phyloP scores from a whole-genome alignment of 1,140 invertebrate species.

The Hylaeus anthracinus region DNA sequence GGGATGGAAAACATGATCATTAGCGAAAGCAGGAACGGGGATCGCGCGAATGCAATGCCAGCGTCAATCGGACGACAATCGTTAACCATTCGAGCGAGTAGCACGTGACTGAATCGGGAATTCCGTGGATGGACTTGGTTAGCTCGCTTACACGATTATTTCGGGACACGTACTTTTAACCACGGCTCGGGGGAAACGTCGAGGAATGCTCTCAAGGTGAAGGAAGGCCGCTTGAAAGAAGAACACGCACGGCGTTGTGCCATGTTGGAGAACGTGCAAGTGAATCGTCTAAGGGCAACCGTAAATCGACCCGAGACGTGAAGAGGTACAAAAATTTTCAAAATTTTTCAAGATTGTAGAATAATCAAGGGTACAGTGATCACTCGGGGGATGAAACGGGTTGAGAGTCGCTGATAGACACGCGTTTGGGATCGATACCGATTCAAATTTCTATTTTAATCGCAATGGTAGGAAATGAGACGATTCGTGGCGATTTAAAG shows the following conservation, averaged over 20 bases:
- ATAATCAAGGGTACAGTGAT: too few species aligned
- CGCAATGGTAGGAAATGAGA: not conserved
- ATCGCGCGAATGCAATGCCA: slow-evolving; percentile 35
- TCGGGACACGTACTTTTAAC: slow-evolving; percentile 47
- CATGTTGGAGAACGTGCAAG: too few species aligned
- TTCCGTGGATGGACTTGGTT: slow-evolving; percentile 29
- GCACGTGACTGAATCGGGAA: slow-evolving; percentile 44
- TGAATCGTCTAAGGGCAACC: too few species aligned
- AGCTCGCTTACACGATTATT: slow-evolving; percentile 46
- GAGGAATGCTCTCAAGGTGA: slow-evolving; percentile 19
- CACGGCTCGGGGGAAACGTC: slow-evolving; percentile 25
- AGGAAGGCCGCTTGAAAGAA: not conserved
- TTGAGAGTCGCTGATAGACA: too few species aligned
- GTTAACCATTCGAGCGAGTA: slow-evolving; percentile 38
- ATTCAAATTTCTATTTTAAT: not conserved
- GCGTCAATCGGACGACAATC: slow-evolving; percentile 33
- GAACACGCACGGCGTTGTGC: not conserved
- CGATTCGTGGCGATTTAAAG: not conserved
- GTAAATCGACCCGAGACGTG: too few species aligned
- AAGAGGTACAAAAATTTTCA: too few species aligned
- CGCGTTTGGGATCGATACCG: not conserved
- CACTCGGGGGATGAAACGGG: too few species aligned
- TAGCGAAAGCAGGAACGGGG: not conserved
- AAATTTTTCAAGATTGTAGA: too few species aligned
- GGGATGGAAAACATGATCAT: not conserved